phyloP scores from a whole-genome alignment of 2,797 vertebrate genomes.

The Emydoidea blandingii region DNA sequence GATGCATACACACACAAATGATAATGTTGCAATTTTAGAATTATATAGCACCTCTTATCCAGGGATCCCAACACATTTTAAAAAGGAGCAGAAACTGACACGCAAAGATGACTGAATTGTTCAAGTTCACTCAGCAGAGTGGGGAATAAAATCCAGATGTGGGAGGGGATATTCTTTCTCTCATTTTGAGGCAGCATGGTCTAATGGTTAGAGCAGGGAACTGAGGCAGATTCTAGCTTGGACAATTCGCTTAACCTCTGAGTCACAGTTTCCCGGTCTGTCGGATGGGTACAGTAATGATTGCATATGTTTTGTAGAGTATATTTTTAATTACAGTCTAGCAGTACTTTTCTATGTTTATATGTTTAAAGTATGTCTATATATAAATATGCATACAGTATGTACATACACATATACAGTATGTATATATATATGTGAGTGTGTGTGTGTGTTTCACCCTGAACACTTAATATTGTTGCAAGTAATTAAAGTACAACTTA shows the following conservation, averaged over 20 bases:
- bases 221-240: not conserved
- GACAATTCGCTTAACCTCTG: not conserved
- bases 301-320: not conserved
- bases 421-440: no score
- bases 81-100: not conserved
- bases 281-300: not conserved
- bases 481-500: not conserved
- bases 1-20: not conserved
- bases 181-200: not conserved
- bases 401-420: no score
- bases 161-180: not conserved
- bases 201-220: not conserved
- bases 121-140: not conserved
- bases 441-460: not conserved
- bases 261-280: not conserved
- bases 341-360: not conserved
- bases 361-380: no score
- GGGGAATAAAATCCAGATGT: not conserved
- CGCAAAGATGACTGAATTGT: not conserved
- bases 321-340: slow-evolving; percentile 11
- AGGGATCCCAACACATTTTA: not conserved
- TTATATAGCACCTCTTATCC: not conserved
- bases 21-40: not conserved
- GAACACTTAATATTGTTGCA: not conserved
- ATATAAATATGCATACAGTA: not conserved